Evolutionary conservation across 2,113 vertebrate species (phyloP), one percentile per base, ranked within the genome.

Genomic region (Petrocephalus zakoni): DNA sequence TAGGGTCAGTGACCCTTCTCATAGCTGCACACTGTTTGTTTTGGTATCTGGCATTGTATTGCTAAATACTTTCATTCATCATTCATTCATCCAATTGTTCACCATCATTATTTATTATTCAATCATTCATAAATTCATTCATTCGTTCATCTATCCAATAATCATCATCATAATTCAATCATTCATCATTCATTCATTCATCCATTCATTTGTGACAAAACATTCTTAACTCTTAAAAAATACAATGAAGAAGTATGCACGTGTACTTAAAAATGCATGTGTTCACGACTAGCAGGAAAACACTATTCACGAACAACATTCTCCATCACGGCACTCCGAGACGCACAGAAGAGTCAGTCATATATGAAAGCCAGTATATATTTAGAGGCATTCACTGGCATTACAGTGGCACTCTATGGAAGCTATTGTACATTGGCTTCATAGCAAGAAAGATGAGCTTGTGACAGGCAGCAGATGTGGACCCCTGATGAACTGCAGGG

Each of bases 401-500:
- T 87, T 22, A 29, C 64, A 21, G 58, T 21, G 47, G 46, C 11
- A 34, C 2, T 17, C 25, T 17, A 47, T 68, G 75, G 34, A n/a
- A 15, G 64, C 64, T 88, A 15, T 55, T 87, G 46, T 88, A 83
- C 22, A 7, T 47, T 34, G 85, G 84, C 64, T 88, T 87, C 90
- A 91, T 91, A 89, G 90, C 83, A 87, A 64, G 88, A 92, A 90
- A 89, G 90, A 90, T 91, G 91, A 91, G 92, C 86, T 89, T 86
- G 89, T 92, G 94, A 94, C 92, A 92, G 91, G 78, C 89, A 94
- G 91, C 94, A 94, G 93, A 94, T 94, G 93, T 91, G 91, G 89
- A 90, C 88, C 89, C 88, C 91, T 94, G 94, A 95, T 95, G 90
- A 93, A 94, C 94, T 93, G 93, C 91, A 91, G 89, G 82, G 17